Conservation (phyloP, 2,797 vertebrate genomes). For the Sylvia borin region DNA sequence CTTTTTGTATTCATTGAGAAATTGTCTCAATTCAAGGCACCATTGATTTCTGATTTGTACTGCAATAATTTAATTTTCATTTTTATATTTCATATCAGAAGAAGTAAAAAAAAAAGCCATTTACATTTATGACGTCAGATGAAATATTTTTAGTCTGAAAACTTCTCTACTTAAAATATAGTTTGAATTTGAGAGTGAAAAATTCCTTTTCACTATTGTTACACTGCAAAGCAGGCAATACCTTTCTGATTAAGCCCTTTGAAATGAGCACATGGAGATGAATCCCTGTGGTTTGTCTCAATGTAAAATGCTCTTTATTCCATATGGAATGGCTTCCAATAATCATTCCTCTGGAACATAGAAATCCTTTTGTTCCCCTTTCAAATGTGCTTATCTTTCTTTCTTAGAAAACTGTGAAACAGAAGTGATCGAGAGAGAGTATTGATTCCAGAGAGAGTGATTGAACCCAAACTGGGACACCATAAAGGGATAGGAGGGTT, state of each 20-base stretch:
- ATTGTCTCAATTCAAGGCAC: neutral
- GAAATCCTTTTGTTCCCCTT: slow-evolving; percentile 51
- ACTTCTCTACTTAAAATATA: neutral
- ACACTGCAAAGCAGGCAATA: neutral
- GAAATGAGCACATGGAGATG: neutral
- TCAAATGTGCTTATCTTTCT: slow-evolving; percentile 68
- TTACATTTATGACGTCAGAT: neutral
- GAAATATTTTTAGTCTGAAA: neutral
- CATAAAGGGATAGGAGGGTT: neutral
- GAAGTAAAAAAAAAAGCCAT: neutral
- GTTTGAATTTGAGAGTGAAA: neutral
- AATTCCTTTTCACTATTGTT: slow-evolving; percentile 13
- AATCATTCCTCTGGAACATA: slow-evolving; percentile 56
- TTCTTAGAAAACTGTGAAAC: neutral
- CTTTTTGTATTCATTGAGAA: neutral
- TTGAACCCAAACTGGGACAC: neutral
- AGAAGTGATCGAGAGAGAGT: slow-evolving; percentile 22
- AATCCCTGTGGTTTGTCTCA: neutral
- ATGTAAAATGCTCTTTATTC: slow-evolving; percentile 32
- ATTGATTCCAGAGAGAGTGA: slow-evolving; percentile 18
- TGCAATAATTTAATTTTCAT: neutral
- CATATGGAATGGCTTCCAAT: slow-evolving; percentile 56
- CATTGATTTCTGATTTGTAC: neutral
- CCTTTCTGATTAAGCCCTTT: slow-evolving; percentile 48
- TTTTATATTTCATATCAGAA: neutral